A percentile compares a stretch with the other conserved stretches of the same genome.
These are phyloP conservation scores for Drosophila grimshawi DNA, from an alignment of 1,140 invertebrate species.

Conservation along the genomic window DNA sequence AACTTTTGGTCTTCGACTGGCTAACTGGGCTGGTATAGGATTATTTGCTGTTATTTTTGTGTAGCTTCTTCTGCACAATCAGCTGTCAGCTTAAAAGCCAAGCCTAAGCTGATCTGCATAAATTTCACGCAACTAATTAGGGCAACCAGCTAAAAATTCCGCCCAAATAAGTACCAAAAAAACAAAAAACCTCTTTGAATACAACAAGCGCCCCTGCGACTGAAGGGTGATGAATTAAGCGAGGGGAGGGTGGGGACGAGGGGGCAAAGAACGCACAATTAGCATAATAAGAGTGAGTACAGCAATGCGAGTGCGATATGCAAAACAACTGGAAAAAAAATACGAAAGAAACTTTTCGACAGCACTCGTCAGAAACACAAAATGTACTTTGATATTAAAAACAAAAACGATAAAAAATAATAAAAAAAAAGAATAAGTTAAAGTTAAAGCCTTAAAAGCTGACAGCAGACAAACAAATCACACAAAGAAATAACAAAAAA, in stretches of 20 bases:
- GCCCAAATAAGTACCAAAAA: background rate
- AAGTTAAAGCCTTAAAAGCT: constrained; percentile 22
- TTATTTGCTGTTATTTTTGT: constrained; percentile 18
- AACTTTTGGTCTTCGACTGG: constrained; percentile 14
- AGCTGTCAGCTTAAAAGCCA: constrained; percentile 23
- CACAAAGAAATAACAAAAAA: background rate
- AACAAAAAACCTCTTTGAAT: constrained; percentile 56
- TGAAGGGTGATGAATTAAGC: no score
- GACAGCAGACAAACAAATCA: background rate
- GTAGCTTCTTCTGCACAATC: constrained; percentile 25
- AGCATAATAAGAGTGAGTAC: constrained; percentile 64
- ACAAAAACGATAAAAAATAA: background rate
- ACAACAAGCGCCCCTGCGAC: constrained; percentile 14
- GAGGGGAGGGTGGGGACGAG: background rate
- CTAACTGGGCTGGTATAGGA: background rate
- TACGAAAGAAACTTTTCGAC: constrained; percentile 3
- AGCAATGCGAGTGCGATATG: constrained; percentile 25
- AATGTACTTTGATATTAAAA: constrained; percentile 6
- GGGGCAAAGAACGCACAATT: constrained; percentile 46
- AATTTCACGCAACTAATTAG: constrained; percentile 79
- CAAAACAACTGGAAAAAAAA: constrained; percentile 25
- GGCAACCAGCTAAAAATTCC: constrained; percentile 60
- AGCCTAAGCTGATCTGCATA: constrained; percentile 64
- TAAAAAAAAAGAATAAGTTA: background rate
- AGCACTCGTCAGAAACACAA: constrained; percentile 24